Base-by-base conservation (phyloP, 1,140 invertebrate genomes). In the Solenopsis fugax region DNA sequence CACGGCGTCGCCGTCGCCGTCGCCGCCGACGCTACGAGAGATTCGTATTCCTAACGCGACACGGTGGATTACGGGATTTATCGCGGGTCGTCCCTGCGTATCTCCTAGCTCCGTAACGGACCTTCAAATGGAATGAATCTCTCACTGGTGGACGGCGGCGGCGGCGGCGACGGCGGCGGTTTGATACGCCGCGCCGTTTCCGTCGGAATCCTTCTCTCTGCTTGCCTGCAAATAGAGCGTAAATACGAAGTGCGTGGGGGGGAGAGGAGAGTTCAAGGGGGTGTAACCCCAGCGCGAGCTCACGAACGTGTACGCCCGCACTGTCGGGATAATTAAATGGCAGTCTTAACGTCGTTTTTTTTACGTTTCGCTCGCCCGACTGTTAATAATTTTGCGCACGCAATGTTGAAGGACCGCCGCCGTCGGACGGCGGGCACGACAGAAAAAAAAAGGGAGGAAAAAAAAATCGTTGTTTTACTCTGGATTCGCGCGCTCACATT, bases 41-140 rank as follows among this genome's bases (percentile, higher is more conserved):
- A 90, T 90, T 72, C 78, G 88, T 90, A 90, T 90, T 87, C 86
- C 78, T 91, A 89, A 92, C 84, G 81, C 75, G 89, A 91, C 89
- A 86, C 85, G 85, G 58, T 64, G 89, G 89, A 90, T 92, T 91
- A 89, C 75, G 69, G 75, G 91, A 92, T 92, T 92, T 92, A 90
- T 91, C 60, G 89, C 62, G 52, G 58, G 48, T 77, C 62, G 54
- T 77, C 71, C 29, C 67, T 86, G 50, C 48, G 84, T 82, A 77
- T 89, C 37, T 77, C 37, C 75, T 48, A 75, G 75, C 41, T 54
- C 21, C 54, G 75, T 58, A 87, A 89, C 81, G 18, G 60, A 75
- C 58, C 58, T 62, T 56, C 58, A 58, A 86, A 87, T 87, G 71
- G 54, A 81, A 81, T 48, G 71, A 89, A 82, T 60, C 34, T 58